phyloP scores from a whole-genome alignment of 2,113 vertebrate genomes.

The cattle (Bos taurus) region ARS-UCD2.0 NC_037331.1:92020501-92021000 shows the following conservation, averaged over 20 bases:
- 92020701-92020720: background rate
- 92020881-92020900: background rate
- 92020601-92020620: background rate
- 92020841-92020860: background rate
- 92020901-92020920: background rate
- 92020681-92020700: background rate
- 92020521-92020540: background rate
- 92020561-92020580: background rate
- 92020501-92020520: background rate
- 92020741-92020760: background rate
- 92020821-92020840: background rate
- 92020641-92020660: background rate
- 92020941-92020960: background rate
- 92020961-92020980: background rate
- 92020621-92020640: conserved; percentile 14
- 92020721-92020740: background rate
- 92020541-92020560: background rate
- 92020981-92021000: background rate
- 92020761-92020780: background rate
- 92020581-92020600: background rate
- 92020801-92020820: background rate
- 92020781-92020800: background rate
- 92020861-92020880: background rate
- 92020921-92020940: background rate
- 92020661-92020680: background rate